Evolutionary conservation across 1,140 invertebrate species (phyloP).

Genomic region (Brachionus paranguensis): DNA sequence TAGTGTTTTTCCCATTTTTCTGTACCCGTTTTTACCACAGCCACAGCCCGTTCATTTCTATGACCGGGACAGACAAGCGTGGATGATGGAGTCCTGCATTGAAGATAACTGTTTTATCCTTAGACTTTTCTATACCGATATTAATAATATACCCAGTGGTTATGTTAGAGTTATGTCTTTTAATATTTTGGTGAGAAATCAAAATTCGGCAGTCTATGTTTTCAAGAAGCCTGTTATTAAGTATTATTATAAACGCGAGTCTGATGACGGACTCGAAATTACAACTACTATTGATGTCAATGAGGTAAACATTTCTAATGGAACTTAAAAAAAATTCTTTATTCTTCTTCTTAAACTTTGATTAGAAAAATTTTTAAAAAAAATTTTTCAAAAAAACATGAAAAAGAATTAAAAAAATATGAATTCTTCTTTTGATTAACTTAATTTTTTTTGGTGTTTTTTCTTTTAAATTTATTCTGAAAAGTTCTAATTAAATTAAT

Average conservation of each 20-base stretch:
- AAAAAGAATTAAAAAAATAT: not conserved
- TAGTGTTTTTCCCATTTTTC: conserved; percentile 64
- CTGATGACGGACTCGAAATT: conserved; percentile 76
- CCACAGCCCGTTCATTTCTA: conserved; percentile 64
- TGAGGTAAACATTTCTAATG: not conserved
- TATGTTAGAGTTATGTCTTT: conserved; percentile 71
- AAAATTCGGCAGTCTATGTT: conserved; percentile 16
- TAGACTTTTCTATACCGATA: conserved; percentile 74
- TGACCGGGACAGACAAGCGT: conserved; percentile 75
- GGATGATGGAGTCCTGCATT: conserved; percentile 72
- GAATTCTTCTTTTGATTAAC: not conserved
- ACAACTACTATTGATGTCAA: conserved; percentile 57
- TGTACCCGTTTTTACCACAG: conserved; percentile 50
- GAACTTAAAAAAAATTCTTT: not conserved
- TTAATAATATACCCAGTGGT: conserved; percentile 75
- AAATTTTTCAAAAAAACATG: no score
- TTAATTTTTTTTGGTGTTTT: not conserved
- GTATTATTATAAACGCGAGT: conserved; percentile 75
- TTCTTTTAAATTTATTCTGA: not conserved
- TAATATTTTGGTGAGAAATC: conserved; percentile 65
- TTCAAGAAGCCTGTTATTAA: conserved; percentile 70
- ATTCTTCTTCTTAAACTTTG: not conserved
- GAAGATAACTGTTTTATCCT: conserved; percentile 70
- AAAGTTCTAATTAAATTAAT: not conserved
- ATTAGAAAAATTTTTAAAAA: not conserved